Evolutionary conservation across 2,888 invertebrate genomes (phyloP), one percentile per base, ranked within the genome.

Genomic region (Nipponacmea schrenckii): DNA sequence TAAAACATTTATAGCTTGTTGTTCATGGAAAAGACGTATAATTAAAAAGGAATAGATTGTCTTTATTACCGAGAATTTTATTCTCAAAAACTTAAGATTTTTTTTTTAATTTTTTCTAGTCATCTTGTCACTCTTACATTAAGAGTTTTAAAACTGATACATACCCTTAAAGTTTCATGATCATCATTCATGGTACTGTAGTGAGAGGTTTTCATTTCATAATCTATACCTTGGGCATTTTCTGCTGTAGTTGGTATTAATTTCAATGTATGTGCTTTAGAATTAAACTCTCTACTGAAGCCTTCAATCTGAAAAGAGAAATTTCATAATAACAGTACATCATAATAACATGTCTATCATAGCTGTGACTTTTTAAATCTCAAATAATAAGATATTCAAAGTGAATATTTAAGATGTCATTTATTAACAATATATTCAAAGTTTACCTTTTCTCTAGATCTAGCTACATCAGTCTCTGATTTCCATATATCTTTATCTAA

Each of bases 191-290:
- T 74, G 10, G 69, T 67, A 27, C 77, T 76, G 1, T 62, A 63
- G 72, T 74, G 71, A 1, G 77, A 73, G 45, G 79, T 67, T 26
- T 79, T 78, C 70, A 86, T 74, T 67, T 85, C 84, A 67, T 80
- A 85, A 69, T 87, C 85, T n/a, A 80, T 76, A 26, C 85, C 85
- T 20, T 74, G 76, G 15, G 85, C 83, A 70, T 85, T 81, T 63
- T 86, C 84, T 15, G 86, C 85, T 20, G 81, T 75, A 8, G 78
- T 69, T 12, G 86, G 86, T 17, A 86, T 82, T 63, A 87, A 75
- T 56, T 84, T 83, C 44, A 86, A 74, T 44, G 67, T 77, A 64
- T 79, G 79, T 0, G 84, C 85, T 63, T 79, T 64, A 62, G 80
- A 83, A 74, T 84, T 83, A 76, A 86, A 85, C 15, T 79, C 77